Evolutionary conservation across 1,140 invertebrate genomes (phyloP).

Genomic region (Brachionus koreanus): DNA sequence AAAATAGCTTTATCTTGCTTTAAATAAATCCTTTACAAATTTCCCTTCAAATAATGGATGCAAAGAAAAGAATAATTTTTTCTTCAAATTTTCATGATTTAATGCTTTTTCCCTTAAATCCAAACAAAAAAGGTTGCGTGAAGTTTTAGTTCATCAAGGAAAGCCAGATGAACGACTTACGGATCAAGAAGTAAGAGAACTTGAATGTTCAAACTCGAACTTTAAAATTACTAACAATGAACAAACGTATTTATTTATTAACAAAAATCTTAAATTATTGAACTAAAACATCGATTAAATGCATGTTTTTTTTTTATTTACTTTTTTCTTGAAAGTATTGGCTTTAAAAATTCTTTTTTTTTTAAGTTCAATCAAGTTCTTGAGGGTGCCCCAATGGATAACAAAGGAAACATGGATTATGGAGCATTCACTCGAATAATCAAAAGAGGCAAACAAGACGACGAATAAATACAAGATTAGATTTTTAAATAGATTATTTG

Average conservation of each 20-base stretch:
- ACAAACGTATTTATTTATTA: neutral
- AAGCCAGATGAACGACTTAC: slow-evolving; percentile 42
- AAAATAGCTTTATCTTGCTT: neutral
- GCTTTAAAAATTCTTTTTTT: neutral
- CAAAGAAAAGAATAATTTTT: neutral
- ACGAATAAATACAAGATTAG: neutral
- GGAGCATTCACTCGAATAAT: slow-evolving; percentile 34
- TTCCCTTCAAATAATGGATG: neutral
- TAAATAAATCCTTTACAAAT: neutral
- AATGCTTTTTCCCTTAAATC: neutral
- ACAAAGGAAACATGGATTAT: slow-evolving; percentile 44
- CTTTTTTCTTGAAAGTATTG: too few relatives aligned
- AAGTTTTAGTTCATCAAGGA: slow-evolving; percentile 39
- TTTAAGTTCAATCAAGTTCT: slow-evolving; percentile 42
- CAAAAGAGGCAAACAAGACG: slow-evolving; percentile 45
- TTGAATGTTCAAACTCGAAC: neutral
- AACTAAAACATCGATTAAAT: neutral
- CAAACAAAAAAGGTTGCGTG: slow-evolving; percentile 37
- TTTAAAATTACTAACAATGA: neutral
- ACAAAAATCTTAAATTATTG: neutral
- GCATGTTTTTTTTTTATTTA: slow-evolving; percentile 2
- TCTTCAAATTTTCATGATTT: neutral
- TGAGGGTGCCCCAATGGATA: slow-evolving; percentile 32
- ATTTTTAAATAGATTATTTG: neutral
- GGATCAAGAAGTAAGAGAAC: slow-evolving; percentile 42